These are phyloP conservation scores for Bathybates hornii DNA, from an alignment of 2,113 vertebrate species.

Conservation along the genomic window DNA sequence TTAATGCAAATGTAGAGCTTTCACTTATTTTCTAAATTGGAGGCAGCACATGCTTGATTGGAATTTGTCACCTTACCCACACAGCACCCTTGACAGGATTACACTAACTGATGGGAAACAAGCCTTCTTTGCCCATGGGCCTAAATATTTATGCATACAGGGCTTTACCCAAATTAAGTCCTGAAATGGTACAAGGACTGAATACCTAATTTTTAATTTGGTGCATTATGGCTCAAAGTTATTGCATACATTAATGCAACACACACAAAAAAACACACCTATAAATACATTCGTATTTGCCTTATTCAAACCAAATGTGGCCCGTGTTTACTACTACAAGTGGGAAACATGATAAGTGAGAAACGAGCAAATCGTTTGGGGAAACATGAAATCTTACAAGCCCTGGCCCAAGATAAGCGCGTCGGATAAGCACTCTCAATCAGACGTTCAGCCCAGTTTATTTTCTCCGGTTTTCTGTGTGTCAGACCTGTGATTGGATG, in stretches of 20 bases:
- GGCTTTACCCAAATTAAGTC: background rate
- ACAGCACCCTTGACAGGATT: background rate
- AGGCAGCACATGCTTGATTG: conserved; percentile 20
- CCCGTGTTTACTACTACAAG: background rate
- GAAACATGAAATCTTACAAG: background rate
- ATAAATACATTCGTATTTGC: background rate
- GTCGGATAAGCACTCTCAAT: background rate
- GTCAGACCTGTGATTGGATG: background rate
- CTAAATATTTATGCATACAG: conserved; percentile 2
- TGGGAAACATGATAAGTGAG: background rate
- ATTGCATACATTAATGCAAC: background rate
- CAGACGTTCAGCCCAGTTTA: background rate
- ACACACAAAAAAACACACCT: background rate
- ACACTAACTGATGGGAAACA: conserved; percentile 12
- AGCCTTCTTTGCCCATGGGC: background rate
- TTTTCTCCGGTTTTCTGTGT: background rate
- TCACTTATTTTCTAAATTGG: conserved; percentile 18
- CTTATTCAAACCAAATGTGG: background rate
- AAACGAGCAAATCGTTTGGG: background rate
- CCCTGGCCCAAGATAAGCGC: background rate
- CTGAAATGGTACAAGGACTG: background rate
- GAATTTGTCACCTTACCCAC: background rate
- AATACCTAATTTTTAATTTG: background rate
- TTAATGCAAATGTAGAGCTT: background rate
- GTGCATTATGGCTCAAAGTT: background rate